Evolutionary conservation across 2,113 vertebrate genomes (phyloP).

Genomic region (Thymallus thymallus): DNA sequence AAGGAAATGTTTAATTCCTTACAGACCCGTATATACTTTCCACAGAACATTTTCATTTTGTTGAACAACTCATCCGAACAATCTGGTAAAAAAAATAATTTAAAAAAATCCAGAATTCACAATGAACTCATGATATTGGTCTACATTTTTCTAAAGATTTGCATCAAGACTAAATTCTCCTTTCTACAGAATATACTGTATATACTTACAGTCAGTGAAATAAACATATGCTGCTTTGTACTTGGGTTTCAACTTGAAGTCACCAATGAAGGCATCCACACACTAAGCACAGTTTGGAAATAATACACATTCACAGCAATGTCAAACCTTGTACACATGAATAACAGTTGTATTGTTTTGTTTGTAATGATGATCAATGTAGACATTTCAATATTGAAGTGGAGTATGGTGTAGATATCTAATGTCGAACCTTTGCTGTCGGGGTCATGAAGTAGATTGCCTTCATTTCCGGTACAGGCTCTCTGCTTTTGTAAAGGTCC

Average conservation of each 20-base stretch:
- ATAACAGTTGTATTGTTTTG: too few species aligned
- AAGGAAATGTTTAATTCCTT: conserved; percentile 95
- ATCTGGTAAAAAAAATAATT: conserved; percentile 64
- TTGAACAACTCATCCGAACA: conserved; percentile 89
- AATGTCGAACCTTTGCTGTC: conserved; percentile 78
- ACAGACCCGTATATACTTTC: conserved; percentile 85
- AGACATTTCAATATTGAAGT: background rate
- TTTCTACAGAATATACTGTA: background rate
- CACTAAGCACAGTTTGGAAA: conserved; percentile 70
- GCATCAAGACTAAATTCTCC: background rate
- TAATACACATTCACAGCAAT: background rate
- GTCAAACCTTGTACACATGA: too few species aligned
- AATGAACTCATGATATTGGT: background rate
- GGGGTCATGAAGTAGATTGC: conserved; percentile 95
- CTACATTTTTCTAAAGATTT: background rate
- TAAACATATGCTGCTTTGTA: conserved; percentile 94
- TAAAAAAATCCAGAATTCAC: background rate
- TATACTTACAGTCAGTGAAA: conserved; percentile 94
- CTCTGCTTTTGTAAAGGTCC: conserved; percentile 87
- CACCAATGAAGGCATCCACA: conserved; percentile 86
- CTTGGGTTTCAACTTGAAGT: conserved; percentile 87
- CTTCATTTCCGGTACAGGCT: conserved; percentile 91
- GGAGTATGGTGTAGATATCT: background rate
- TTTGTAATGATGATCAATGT: background rate
- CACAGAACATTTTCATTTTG: conserved; percentile 86